phyloP scores from a whole-genome alignment of 2,888 invertebrate genomes.

The Lamellibrachia satsuma region DNA sequence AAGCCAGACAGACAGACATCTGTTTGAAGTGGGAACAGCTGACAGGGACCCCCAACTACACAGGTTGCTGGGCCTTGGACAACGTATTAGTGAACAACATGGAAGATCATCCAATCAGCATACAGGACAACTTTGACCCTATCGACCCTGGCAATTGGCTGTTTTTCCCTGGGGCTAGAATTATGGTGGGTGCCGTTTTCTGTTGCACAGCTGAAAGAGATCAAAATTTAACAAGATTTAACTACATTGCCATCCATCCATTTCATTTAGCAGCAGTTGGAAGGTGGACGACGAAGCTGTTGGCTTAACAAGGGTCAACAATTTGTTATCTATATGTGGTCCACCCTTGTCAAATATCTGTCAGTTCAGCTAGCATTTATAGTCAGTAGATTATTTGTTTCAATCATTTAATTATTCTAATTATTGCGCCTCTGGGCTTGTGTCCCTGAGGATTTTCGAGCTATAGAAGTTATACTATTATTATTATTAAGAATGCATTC shows the following conservation, averaged over 20 bases:
- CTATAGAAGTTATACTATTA: no score
- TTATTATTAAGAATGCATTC: no score
- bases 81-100: constrained; percentile 63
- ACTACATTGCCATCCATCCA: not conserved
- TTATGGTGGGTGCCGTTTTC: constrained; percentile 54
- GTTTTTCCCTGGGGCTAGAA: constrained; percentile 65
- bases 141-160: constrained; percentile 64
- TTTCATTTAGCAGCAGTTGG: not conserved
- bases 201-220: not conserved
- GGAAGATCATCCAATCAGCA: constrained; percentile 51
- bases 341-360: not conserved
- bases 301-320: not conserved
- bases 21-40: constrained; percentile 59
- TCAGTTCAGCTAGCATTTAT: not conserved
- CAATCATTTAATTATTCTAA: not conserved
- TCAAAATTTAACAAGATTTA: not conserved
- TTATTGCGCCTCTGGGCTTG: not conserved
- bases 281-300: not conserved
- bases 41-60: constrained; percentile 31
- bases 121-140: constrained; percentile 65
- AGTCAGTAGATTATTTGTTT: not conserved
- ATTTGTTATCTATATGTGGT: not conserved
- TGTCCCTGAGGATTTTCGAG: not conserved
- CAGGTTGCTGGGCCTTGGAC: constrained; percentile 65
- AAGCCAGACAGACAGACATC: constrained; percentile 50